Evolutionary conservation across 2,888 invertebrate species (phyloP).

Genomic region (Aricia artaxerxes): DNA sequence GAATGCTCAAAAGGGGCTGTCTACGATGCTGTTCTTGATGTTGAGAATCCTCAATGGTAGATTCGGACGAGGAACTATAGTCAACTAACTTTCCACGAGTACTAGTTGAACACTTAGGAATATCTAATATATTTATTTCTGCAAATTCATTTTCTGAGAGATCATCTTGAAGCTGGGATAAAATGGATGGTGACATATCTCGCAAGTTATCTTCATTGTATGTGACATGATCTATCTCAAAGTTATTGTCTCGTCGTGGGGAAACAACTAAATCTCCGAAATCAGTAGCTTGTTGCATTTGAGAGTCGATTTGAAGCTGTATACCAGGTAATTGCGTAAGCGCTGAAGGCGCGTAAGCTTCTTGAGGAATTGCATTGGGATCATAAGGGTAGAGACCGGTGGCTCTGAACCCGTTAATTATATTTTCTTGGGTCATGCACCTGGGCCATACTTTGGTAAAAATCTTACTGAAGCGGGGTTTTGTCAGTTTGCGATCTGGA

Average conservation of each 20-base stretch:
- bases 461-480: conserved; percentile 38
- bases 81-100: conserved; percentile 1
- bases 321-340: conserved; percentile 20
- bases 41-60: conserved; percentile 1
- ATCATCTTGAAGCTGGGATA: conserved; percentile 1
- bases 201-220: not conserved
- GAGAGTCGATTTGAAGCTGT: not conserved
- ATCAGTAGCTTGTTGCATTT: conserved; percentile 1
- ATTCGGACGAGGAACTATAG: conserved; percentile 1
- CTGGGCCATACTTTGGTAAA: conserved; percentile 38
- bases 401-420: conserved; percentile 37
- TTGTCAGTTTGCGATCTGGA: conserved; percentile 36
- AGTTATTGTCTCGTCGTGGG: not conserved
- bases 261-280: conserved; percentile 1
- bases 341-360: conserved; percentile 39
- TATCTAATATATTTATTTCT: conserved; percentile 1
- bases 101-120: conserved; percentile 1
- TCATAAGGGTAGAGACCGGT: conserved; percentile 38
- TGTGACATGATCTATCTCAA: conserved; percentile 1
- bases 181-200: conserved; percentile 1
- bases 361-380: conserved; percentile 40
- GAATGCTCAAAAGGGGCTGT: conserved; percentile 1
- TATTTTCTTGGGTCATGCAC: conserved; percentile 37
- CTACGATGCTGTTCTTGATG: conserved; percentile 1
- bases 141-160: not conserved